Evolutionary conservation across 1,140 invertebrate genomes (phyloP).

Genomic region (Cherax destructor): DNA sequence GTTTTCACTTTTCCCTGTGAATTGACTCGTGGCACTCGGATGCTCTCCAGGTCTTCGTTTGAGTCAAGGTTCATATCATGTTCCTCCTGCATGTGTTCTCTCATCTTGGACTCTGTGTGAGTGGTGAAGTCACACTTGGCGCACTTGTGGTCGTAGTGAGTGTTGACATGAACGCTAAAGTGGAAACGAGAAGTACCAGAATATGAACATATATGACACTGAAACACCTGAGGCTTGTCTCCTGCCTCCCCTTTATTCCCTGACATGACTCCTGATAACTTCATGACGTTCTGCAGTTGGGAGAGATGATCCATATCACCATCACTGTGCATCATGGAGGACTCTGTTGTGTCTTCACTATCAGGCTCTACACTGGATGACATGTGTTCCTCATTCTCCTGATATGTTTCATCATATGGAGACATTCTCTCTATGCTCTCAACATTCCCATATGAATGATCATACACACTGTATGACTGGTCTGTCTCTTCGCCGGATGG

Average conservation of each 20-base stretch:
- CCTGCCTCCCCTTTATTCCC: slow-evolving; percentile 28
- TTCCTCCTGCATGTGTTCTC: slow-evolving; percentile 79
- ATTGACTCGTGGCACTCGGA: slow-evolving; percentile 84
- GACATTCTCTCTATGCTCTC: slow-evolving; percentile 50
- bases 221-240: slow-evolving; percentile 70
- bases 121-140: slow-evolving; percentile 80
- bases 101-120: slow-evolving; percentile 79
- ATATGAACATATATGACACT: slow-evolving; percentile 76
- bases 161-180: slow-evolving; percentile 79
- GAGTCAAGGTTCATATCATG: slow-evolving; percentile 74
- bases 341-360: slow-evolving; percentile 44
- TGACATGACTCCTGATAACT: slow-evolving; percentile 63
- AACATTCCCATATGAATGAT: slow-evolving; percentile 11
- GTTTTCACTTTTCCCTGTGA: slow-evolving; percentile 83
- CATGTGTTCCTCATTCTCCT: slow-evolving; percentile 36
- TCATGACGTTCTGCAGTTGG: slow-evolving; percentile 70
- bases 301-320: slow-evolving; percentile 69
- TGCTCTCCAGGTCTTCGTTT: slow-evolving; percentile 81
- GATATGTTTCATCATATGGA: slow-evolving; percentile 49
- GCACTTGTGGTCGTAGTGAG: slow-evolving; percentile 76
- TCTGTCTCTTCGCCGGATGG: slow-evolving; percentile 25
- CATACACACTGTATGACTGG: slow-evolving; percentile 4
- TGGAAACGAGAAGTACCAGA: slow-evolving; percentile 75
- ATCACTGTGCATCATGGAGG: slow-evolving; percentile 20
- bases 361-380: slow-evolving; percentile 40